Evolutionary conservation across 2,888 invertebrate species (phyloP).

Genomic region (Camponotus fellah): DNA sequence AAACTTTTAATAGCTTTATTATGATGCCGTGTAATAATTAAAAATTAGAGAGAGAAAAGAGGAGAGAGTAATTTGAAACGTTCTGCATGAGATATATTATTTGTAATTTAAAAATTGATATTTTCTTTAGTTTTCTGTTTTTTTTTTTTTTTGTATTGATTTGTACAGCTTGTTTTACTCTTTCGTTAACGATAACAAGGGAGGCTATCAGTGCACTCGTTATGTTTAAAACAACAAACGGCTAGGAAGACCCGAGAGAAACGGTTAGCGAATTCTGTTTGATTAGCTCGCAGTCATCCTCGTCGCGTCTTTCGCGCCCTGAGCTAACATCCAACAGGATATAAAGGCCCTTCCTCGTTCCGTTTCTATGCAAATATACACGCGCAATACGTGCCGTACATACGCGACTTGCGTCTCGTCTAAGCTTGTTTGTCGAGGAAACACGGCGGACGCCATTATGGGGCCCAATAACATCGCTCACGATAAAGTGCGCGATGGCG

Average conservation of each 20-base stretch:
- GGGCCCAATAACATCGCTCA: conserved; percentile 79
- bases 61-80: background rate
- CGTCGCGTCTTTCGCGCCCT: conserved; percentile 57
- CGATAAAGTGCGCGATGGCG: conserved; percentile 76
- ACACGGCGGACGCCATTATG: conserved; percentile 77
- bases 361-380: conserved; percentile 74
- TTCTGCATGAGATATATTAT: background rate
- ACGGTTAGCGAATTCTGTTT: conserved; percentile 60
- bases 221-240: conserved; percentile 39
- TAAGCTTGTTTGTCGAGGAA: conserved; percentile 72
- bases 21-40: background rate
- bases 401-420: conserved; percentile 61
- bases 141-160: background rate
- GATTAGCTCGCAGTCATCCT: conserved; percentile 56
- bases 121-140: background rate
- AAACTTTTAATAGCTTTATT: background rate
- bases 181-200: conserved; percentile 24
- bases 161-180: background rate
- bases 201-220: conserved; percentile 20
- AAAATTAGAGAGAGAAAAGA: background rate
- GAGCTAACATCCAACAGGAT: conserved; percentile 65
- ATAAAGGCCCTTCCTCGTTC: conserved; percentile 60
- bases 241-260: conserved; percentile 23
- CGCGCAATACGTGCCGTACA: conserved; percentile 66
- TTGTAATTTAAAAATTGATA: background rate